These are phyloP conservation scores for Terrapene triunguis DNA, from an alignment of 2,113 vertebrate species.

Conservation along the genomic window DNA sequence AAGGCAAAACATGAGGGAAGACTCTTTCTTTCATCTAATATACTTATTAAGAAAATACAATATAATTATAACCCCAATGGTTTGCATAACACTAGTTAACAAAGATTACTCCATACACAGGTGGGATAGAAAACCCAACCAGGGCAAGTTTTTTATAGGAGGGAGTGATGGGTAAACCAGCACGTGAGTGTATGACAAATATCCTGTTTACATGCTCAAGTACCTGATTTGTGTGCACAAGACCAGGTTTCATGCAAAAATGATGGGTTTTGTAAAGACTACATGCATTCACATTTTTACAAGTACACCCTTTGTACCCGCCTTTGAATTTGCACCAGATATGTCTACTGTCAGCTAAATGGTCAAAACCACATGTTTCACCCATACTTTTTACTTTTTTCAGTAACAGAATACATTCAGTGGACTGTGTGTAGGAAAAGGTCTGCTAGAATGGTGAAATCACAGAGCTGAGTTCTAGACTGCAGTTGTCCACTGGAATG, in stretches of 20 bases:
- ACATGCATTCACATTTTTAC: neutral
- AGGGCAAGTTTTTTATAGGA: neutral
- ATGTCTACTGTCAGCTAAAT: neutral
- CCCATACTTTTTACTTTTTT: neutral
- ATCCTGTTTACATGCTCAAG: neutral
- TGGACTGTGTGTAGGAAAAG: neutral
- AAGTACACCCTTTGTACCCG: neutral
- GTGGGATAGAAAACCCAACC: neutral
- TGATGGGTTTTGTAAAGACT: neutral
- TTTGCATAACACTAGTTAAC: neutral
- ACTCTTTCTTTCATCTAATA: neutral
- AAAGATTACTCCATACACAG: neutral
- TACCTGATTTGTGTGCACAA: rapidly evolving
- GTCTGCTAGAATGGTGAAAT: neutral
- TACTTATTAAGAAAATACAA: slow-evolving; percentile 6
- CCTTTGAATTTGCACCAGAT: neutral
- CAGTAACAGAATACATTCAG: neutral
- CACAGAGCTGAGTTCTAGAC: neutral
- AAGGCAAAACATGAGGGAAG: neutral
- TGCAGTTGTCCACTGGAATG: neutral
- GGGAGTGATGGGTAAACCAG: neutral
- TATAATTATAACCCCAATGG: neutral
- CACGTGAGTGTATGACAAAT: neutral
- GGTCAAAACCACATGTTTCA: neutral
- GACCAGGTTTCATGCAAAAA: neutral